Base-by-base conservation (phyloP, 1,140 invertebrate species). In the Orchesella cincta region DNA sequence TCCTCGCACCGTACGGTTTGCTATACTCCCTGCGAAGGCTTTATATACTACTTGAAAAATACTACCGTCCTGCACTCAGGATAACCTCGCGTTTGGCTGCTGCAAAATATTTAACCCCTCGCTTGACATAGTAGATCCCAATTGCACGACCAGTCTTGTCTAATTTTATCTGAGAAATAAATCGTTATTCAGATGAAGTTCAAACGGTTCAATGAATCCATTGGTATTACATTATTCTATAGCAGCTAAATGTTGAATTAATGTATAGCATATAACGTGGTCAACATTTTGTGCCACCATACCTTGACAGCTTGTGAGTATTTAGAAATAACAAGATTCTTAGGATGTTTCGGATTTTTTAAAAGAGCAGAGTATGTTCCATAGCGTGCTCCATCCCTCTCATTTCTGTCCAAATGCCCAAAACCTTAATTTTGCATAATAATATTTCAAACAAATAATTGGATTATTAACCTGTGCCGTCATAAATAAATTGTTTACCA, bases 11-110 rank as follows among this genome's bases (percentile, higher is more conserved):
- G n/a, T n/a, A n/a, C n/a, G n/a, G n/a, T n/a, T n/a, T n/a, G n/a
- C n/a, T n/a, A n/a, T n/a, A n/a, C n/a, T n/a, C n/a, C n/a, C n/a
- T n/a, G n/a, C n/a, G n/a, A n/a, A n/a, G n/a, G n/a, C n/a, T n/a
- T n/a, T n/a, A n/a, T n/a, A n/a, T n/a, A n/a, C 83, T 0, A 93
- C 90, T 0, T n/a, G n/a, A n/a, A n/a, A n/a, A n/a, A n/a, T n/a
- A n/a, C n/a, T n/a, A n/a, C n/a, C 92, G 88, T 1, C 92, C 93
- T 0, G 90, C 92, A 28, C 90, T 90, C 1, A 93, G 28, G n/a
- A 94, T 92, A 0, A 94, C 90, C 87, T 94, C 93, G 82, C 89
- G 92, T 28, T 82, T 87, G 0, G 90, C 91, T 71, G 85, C 83
- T 2, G 93, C 89, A 76, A 85, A 88, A 72, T 88, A 86, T 77